These are phyloP conservation scores for Caracal caracal DNA, from an alignment of 2,113 vertebrate genomes.

Conservation along the genomic window DNA sequence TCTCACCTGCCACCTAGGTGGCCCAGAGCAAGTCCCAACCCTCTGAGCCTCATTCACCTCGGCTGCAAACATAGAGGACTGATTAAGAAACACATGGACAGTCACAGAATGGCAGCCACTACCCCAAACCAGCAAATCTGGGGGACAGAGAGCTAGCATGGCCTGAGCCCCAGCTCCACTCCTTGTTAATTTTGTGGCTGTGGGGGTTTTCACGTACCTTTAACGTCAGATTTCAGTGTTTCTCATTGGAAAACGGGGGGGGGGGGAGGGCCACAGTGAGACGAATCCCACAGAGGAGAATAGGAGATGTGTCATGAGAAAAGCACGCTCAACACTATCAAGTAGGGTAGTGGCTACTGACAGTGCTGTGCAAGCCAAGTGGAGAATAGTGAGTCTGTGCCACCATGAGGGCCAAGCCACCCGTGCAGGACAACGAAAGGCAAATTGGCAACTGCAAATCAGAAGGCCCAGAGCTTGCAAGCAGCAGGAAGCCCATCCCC, in stretches of 20 bases:
- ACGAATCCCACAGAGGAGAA: background rate
- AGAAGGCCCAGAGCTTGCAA: background rate
- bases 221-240: background rate
- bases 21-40: background rate
- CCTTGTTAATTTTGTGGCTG: background rate
- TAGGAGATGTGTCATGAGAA: background rate
- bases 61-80: background rate
- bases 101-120: background rate
- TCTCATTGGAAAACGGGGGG: background rate
- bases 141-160: background rate
- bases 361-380: rapidly evolving
- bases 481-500: background rate
- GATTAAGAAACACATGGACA: background rate
- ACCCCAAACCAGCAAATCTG: background rate
- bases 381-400: background rate
- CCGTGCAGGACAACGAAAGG: background rate
- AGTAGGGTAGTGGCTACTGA: background rate
- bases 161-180: no score
- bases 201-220: background rate
- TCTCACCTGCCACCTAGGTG: background rate
- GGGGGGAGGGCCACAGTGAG: background rate
- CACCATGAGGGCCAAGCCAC: background rate
- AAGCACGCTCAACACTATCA: background rate
- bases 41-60: background rate
- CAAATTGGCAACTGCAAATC: background rate